phyloP scores from a whole-genome alignment of 2,797 vertebrate species.

The Acrossocheilus wenchowensis region DNA sequence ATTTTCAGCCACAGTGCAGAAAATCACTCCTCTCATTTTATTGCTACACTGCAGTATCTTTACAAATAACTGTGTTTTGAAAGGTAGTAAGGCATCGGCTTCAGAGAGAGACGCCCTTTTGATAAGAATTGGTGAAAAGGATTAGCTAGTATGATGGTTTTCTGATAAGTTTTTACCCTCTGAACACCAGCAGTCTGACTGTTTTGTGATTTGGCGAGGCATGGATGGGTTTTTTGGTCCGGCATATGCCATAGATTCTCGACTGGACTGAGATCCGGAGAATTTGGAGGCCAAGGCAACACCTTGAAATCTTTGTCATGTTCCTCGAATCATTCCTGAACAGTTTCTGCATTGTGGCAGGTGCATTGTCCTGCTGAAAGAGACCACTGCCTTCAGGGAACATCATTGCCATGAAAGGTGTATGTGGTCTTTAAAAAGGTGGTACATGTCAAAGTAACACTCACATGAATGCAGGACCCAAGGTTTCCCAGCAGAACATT shows the following conservation, averaged over 20 bases:
- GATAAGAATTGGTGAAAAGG: neutral
- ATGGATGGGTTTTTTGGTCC: neutral
- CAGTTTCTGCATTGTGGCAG: neutral
- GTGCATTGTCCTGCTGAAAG: neutral
- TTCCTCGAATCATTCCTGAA: neutral
- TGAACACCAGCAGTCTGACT: neutral
- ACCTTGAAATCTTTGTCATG: neutral
- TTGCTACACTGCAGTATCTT: neutral
- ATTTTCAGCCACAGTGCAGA: conserved; percentile 17
- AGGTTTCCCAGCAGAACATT: neutral
- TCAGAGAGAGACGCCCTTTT: neutral
- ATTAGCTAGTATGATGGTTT: neutral
- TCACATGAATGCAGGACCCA: neutral
- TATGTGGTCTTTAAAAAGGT: neutral
- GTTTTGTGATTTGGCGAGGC: neutral
- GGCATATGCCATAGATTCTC: neutral
- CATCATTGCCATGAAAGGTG: neutral
- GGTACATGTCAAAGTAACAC: neutral
- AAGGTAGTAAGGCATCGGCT: neutral
- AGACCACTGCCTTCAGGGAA: neutral
- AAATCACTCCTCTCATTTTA: neutral
- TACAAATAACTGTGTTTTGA: neutral
- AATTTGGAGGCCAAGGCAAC: neutral
- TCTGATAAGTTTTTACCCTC: neutral
- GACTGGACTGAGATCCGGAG: neutral